Percentiles rank a stretch among this genome's conserved stretches.
phyloP scores from a whole-genome alignment of 2,888 invertebrate species.

The Latrodectus hesperus region DNA sequence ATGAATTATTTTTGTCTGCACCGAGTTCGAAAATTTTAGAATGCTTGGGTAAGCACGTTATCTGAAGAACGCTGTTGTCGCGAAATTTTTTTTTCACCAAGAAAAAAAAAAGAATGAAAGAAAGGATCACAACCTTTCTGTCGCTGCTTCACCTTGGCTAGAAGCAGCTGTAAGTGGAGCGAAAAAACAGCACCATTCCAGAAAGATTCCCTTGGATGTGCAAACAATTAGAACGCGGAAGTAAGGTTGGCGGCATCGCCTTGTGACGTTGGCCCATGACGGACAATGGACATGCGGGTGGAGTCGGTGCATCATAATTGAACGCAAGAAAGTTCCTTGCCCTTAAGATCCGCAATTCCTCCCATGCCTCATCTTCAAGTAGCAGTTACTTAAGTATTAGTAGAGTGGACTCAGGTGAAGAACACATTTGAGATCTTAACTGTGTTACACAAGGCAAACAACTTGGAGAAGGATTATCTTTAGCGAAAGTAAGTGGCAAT shows the following conservation, averaged over 20 bases:
- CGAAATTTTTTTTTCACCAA: too few relatives aligned
- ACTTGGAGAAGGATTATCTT: conserved; percentile 4
- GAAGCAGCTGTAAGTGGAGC: conserved; percentile 30
- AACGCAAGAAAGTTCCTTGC: conserved; percentile 34
- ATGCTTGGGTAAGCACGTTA: too few relatives aligned
- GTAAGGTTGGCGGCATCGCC: conserved; percentile 9
- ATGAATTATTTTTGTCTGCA: too few relatives aligned
- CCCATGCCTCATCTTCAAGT: conserved; percentile 23
- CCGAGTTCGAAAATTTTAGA: too few relatives aligned
- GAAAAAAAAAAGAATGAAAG: too few relatives aligned
- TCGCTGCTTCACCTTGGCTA: background rate
- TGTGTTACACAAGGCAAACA: background rate
- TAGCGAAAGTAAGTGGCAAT: conserved; percentile 1
- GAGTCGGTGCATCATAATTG: conserved; percentile 8
- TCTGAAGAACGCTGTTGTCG: too few relatives aligned
- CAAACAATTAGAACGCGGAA: conserved; percentile 41
- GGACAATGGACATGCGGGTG: conserved; percentile 33
- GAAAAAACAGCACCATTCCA: conserved; percentile 18
- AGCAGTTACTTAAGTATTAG: conserved; percentile 43
- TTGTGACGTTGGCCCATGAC: conserved; percentile 21
- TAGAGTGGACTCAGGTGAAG: background rate
- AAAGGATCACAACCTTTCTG: too few relatives aligned
- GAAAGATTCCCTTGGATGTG: conserved; percentile 18
- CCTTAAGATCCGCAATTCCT: conserved; percentile 38
- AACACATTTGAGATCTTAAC: background rate